phyloP scores from a whole-genome alignment of 1,140 invertebrate species.

The Teleogryllus occipitalis region DNA sequence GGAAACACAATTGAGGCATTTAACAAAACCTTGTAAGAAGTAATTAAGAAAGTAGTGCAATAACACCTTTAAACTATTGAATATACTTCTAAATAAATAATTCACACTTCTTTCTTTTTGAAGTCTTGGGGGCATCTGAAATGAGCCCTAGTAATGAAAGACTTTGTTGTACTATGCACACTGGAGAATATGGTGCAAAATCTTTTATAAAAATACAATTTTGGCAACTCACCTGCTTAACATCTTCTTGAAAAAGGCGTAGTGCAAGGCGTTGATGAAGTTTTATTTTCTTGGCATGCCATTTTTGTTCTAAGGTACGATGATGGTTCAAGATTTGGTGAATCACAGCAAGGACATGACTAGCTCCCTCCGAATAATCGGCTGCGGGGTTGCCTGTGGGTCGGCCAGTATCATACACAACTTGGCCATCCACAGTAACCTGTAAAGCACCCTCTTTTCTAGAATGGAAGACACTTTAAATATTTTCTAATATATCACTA shows the following conservation, averaged over 20 bases:
- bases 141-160: too few species aligned
- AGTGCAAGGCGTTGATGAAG: slow-evolving; percentile 88
- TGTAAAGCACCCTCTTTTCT: slow-evolving; percentile 12
- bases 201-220: too few species aligned
- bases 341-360: slow-evolving; percentile 80
- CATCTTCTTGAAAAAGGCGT: slow-evolving; percentile 90
- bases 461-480: background rate
- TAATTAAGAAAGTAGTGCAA: too few species aligned
- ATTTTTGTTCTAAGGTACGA: slow-evolving; percentile 81
- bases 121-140: too few species aligned
- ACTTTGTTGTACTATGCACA: too few species aligned
- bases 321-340: slow-evolving; percentile 93
- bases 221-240: slow-evolving; percentile 56
- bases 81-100: background rate
- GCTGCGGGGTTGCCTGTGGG: slow-evolving; percentile 76
- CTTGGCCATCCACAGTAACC: slow-evolving; percentile 42
- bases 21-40: too few species aligned
- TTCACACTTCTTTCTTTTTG: background rate
- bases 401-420: slow-evolving; percentile 39
- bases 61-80: too few species aligned
- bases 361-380: slow-evolving; percentile 90
- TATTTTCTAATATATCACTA: too few species aligned
- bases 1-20: too few species aligned
- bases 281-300: slow-evolving; percentile 89
- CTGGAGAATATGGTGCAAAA: too few species aligned